These are phyloP conservation scores for Callopanchax toddi DNA, from an alignment of 2,113 vertebrate species.

Conservation along the genomic window DNA sequence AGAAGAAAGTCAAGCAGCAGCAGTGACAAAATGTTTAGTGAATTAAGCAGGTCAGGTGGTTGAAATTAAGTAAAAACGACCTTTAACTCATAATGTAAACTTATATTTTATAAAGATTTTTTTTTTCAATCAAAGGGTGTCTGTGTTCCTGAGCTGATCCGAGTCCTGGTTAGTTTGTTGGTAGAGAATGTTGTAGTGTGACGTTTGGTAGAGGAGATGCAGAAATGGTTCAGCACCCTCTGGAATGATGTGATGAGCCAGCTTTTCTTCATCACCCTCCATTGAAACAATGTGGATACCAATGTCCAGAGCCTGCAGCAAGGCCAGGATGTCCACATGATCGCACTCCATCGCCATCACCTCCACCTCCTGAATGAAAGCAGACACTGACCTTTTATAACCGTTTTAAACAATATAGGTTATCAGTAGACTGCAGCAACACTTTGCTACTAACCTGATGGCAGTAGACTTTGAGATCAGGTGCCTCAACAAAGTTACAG, in stretches of 20 bases:
- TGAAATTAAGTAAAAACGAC: background rate
- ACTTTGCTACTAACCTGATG: conserved; percentile 71
- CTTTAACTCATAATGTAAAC: conserved; percentile 3
- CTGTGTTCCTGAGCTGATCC: conserved; percentile 36
- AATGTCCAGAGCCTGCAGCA: conserved; percentile 80
- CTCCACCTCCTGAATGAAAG: conserved; percentile 80
- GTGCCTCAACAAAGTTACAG: conserved; percentile 83
- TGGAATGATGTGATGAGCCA: conserved; percentile 82
- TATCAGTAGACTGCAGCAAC: conserved; percentile 51
- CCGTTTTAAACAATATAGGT: conserved; percentile 15
- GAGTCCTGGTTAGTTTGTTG: conserved; percentile 29
- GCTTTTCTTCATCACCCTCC: conserved; percentile 67
- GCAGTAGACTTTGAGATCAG: conserved; percentile 83
- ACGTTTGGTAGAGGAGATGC: conserved; percentile 79
- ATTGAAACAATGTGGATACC: conserved; percentile 79
- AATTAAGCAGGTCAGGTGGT: background rate
- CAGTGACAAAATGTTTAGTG: conserved; percentile 21
- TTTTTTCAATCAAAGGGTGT: conserved; percentile 4
- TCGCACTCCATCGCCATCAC: conserved; percentile 82
- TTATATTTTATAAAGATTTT: conserved; percentile 44
- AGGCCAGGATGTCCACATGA: conserved; percentile 83
- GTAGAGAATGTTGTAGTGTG: conserved; percentile 84
- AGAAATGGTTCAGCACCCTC: conserved; percentile 75
- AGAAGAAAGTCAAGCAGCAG: conserved; percentile 35
- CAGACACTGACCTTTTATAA: background rate